Evolutionary conservation across 2,797 vertebrate species (phyloP).

Genomic region (Aphelocoma californica): DNA sequence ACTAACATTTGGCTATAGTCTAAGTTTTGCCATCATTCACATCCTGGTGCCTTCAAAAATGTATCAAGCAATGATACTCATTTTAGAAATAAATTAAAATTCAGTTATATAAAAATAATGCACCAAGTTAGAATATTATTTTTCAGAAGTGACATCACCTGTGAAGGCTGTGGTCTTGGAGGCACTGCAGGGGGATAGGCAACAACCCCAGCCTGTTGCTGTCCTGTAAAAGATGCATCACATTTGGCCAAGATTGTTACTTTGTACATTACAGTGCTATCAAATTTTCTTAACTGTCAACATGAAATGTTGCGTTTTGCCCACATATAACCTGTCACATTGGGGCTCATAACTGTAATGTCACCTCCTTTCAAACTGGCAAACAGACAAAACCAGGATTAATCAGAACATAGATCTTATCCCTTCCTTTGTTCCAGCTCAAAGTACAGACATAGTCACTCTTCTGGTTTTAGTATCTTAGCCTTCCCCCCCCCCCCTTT

Average conservation of each 20-base stretch:
- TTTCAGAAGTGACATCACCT: conserved; percentile 76
- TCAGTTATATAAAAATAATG: neutral
- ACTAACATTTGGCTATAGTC: neutral
- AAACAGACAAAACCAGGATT: neutral
- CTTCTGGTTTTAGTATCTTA: neutral
- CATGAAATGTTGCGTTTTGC: neutral
- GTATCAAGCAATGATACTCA: neutral
- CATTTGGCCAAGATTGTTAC: neutral
- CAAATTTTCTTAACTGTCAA: neutral
- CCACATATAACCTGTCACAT: neutral
- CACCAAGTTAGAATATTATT: neutral
- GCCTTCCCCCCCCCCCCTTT: neutral
- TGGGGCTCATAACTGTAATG: neutral
- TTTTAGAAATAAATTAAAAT: neutral
- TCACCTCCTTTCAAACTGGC: neutral
- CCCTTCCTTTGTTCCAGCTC: neutral
- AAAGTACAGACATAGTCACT: neutral
- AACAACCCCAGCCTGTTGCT: conserved; percentile 84
- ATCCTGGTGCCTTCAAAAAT: neutral
- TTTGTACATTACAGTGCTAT: neutral
- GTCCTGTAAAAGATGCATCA: conserved; percentile 69
- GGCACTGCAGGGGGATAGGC: conserved; percentile 95
- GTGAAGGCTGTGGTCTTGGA: conserved; percentile 92
- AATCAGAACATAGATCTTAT: neutral
- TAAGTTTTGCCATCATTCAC: neutral